A percentile compares a stretch with the other conserved stretches of the same genome.
Conservation (phyloP, 2,888 invertebrate genomes). For the Oxystoma pomonae region DNA sequence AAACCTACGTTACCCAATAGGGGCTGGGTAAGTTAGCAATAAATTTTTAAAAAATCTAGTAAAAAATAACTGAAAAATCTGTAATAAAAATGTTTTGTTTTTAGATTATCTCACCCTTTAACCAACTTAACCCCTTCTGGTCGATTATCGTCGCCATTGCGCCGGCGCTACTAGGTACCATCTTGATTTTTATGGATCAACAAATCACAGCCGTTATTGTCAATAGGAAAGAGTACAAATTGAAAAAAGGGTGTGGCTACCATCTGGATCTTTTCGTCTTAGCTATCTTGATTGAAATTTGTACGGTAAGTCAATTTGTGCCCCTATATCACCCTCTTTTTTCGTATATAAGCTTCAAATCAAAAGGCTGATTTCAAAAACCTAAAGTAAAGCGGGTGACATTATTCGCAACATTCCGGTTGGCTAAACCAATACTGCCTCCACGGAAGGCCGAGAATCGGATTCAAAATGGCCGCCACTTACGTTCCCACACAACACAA, state of each 20-base stretch:
- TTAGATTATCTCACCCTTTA: neutral
- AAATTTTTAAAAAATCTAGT: too few species aligned
- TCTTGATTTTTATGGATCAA: slow-evolving; percentile 99
- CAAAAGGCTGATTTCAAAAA: too few species aligned
- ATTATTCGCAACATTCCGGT: too few species aligned
- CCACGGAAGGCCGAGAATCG: too few species aligned
- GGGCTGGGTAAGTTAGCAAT: slow-evolving; percentile 74
- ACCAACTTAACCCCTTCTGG: slow-evolving; percentile 78
- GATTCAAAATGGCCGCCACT: too few species aligned
- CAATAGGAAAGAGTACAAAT: slow-evolving; percentile 95
- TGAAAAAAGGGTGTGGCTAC: slow-evolving; percentile 90
- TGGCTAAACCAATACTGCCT: too few species aligned
- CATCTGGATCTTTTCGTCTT: slow-evolving; percentile 91
- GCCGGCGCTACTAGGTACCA: slow-evolving; percentile 91
- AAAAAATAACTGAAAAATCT: too few species aligned
- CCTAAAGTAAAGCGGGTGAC: too few species aligned
- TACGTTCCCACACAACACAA: too few species aligned
- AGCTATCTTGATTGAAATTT: slow-evolving; percentile 80
- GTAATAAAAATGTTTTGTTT: too few species aligned
- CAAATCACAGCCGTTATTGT: slow-evolving; percentile 99
- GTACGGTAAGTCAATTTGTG: slow-evolving; percentile 67
- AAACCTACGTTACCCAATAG: slow-evolving; percentile 73
- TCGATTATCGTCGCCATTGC: slow-evolving; percentile 76
- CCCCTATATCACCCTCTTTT: too few species aligned
- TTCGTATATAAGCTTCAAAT: too few species aligned